Base-by-base conservation (phyloP, 2,888 invertebrate species). In the Drosophila parthenogenetica region DNA sequence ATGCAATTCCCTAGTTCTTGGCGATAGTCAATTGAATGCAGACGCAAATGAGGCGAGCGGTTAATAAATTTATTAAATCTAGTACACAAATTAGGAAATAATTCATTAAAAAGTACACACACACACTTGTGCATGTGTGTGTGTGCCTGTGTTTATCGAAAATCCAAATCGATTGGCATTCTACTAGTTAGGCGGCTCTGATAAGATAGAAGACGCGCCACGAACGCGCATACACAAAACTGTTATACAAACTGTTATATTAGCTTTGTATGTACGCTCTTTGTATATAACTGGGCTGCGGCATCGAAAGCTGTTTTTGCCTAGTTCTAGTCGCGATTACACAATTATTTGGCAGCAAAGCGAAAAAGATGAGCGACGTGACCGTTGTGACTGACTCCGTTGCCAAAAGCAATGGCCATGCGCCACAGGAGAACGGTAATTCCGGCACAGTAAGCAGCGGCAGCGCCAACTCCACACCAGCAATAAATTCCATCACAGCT, bases 91-190 rank as follows among this genome's bases (percentile, higher is more conserved):
- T 46, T 22, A 5, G 22, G 5, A 5, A 22, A 22, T 22, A 22
- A 22, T 22, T 22, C 5, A 22, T 22, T 22, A 22, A 22, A 22
- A 22, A 22, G 22, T 22, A 22, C 22, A 22, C 5, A 22, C n/a
- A 3, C 13, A 13, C 13, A 35, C 11, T 13, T 61, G 25, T 32
- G 14, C 16, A 5, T 35, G 5, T 32, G 42, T 10, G 29, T 40
- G n/a, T 14, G 16, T 46, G 39, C 40, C 19, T 29, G 35, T 35
- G 42, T 64, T 54, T 73, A 65, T 73, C 50, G 70, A 75, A 66
- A 76, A 72, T 74, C 76, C 71, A 79, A 84, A 86, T 85, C 87
- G 84, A 85, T 85, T 77, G 85, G 69, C 72, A 69, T 71, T 37
- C 50, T 81, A 82, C 50, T 81, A 82, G 85, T 84, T 84, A 80